Evolutionary conservation across 2,113 vertebrate species (phyloP), one percentile per base, ranked within the genome.

Genomic region (Barbus barbus): DNA sequence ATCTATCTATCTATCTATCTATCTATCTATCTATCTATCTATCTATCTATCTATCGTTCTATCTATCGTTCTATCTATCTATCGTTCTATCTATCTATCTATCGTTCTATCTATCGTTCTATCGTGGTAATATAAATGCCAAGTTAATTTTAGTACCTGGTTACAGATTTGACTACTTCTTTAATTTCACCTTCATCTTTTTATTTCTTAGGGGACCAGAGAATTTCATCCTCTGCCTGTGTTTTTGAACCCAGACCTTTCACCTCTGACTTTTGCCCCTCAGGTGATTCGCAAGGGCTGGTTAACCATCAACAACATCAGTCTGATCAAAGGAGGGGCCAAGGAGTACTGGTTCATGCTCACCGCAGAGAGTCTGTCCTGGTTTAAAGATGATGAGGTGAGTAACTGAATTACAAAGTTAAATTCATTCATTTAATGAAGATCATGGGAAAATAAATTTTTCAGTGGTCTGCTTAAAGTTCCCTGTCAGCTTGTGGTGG

Each of bases 261-360:
- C 26, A 90, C 72, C 22, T 33, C 69, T 87, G 75, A 84, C 83
- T 78, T 78, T 75, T 84, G 11, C 76, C 73, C 28, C 86, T 83
- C 89, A 99, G 97, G 96, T 99, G 61, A 96, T 98, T 88, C 93
- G 95, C 28, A 98, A 97, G 85, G 96, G 97, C 76, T 98, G 97
- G 97, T 90, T 99, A 85, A 98, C 95, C 87, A 95, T 97, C 91
- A 96, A 89, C 91, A 97, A 97, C 90, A 94, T 96, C 16, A 91
- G 96, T 83, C 92, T 97, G 89, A 96, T 96, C 90, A 96, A 95
- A 87, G 95, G 95, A 28, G 96, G 96, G 61, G 91, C 95, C 31
- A 96, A 92, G 87, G 95, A 95, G 3, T 97, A 95, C 90, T 97
- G 96, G 96, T 97, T 97, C 22, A 90, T 96, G 84, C 95, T 97